phyloP scores from a whole-genome alignment of 2,888 invertebrate species.

The Nephrotoma appendiculata region DNA sequence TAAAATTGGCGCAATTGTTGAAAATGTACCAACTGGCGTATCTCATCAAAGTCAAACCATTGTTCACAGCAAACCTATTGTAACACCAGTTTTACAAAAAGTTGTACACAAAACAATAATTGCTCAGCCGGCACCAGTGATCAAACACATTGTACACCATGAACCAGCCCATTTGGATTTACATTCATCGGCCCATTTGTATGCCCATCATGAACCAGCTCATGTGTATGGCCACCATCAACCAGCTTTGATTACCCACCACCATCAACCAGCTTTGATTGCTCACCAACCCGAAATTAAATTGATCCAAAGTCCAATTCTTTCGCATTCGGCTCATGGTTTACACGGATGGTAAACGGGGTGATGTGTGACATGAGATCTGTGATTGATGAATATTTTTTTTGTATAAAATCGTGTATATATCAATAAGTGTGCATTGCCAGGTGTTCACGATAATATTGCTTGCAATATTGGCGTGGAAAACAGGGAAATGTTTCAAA shows the following conservation, averaged over 20 bases:
- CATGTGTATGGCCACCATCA: neutral
- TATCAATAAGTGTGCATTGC: neutral
- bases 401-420: neutral
- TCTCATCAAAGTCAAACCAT: conserved; percentile 41
- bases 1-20: conserved; percentile 21
- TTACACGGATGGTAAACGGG: neutral
- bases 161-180: neutral
- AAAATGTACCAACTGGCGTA: conserved; percentile 28
- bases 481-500: neutral
- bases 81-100: conserved; percentile 16
- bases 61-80: conserved; percentile 31
- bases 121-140: conserved; percentile 11
- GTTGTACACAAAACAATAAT: conserved; percentile 11
- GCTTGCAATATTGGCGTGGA: neutral
- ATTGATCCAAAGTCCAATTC: neutral
- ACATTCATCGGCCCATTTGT: neutral
- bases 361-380: neutral
- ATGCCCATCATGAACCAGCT: neutral
- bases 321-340: neutral
- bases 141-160: conserved; percentile 6
- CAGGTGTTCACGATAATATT: neutral
- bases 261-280: neutral
- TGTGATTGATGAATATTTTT: neutral
- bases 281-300: neutral
- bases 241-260: neutral